phyloP scores from a whole-genome alignment of 2,888 invertebrate genomes.

The Eretmocerus hayati region DNA sequence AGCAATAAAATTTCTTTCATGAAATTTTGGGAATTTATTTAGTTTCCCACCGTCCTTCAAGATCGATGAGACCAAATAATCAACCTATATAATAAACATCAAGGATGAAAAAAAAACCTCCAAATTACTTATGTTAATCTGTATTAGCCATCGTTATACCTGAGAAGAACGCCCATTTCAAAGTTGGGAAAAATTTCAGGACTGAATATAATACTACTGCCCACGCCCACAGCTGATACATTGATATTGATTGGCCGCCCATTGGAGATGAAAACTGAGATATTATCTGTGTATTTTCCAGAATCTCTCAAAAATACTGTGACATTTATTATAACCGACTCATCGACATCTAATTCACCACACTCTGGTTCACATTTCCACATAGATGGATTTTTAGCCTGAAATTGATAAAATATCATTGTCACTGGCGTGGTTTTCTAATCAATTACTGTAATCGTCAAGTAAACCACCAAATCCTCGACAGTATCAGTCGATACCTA shows the following conservation, averaged over 20 bases:
- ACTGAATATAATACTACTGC: constrained; percentile 59
- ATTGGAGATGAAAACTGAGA: constrained; percentile 41
- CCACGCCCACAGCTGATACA: constrained; percentile 57
- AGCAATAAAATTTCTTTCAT: too few species aligned
- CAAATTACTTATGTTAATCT: too few species aligned
- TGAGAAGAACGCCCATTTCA: constrained; percentile 59
- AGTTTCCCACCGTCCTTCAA: too few species aligned
- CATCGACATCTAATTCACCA: constrained; percentile 37
- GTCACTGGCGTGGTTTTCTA: neutral
- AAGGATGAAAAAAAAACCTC: too few species aligned
- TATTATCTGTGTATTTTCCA: constrained; percentile 39
- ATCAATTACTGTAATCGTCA: neutral
- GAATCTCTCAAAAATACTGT: constrained; percentile 40
- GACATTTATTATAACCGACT: constrained; percentile 33
- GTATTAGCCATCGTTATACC: too few species aligned
- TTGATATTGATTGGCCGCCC: constrained; percentile 46
- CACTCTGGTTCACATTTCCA: constrained; percentile 32
- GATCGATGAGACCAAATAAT: too few species aligned
- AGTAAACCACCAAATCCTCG: too few species aligned
- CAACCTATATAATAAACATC: too few species aligned
- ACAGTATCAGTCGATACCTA: too few species aligned
- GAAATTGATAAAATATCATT: constrained; percentile 4
- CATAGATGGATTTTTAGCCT: constrained; percentile 26
- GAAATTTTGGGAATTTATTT: too few species aligned
- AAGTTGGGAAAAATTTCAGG: constrained; percentile 54